Evolutionary conservation across 2,113 vertebrate species (phyloP), one percentile per base, ranked within the genome.

Genomic region (Cebidichthys violaceus): DNA sequence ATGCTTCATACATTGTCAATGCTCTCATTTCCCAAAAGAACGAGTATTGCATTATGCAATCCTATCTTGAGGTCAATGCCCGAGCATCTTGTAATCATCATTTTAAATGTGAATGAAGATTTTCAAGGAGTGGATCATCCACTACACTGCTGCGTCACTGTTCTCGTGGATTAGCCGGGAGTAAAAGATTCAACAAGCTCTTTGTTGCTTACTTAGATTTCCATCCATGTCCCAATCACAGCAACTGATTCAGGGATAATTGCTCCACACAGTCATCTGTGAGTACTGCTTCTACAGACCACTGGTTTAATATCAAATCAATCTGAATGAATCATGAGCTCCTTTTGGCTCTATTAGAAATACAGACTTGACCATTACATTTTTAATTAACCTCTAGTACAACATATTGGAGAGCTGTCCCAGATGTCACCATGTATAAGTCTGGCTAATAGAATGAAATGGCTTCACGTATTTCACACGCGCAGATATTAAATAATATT

Each of bases 341-440:
- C 68, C 83, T 84, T 81, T 88, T 75, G 70, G 70, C 81, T 77
- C 80, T 78, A 81, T 89, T 89, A 86, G 78, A 87, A 92, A 89
- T 88, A 80, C 75, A 78, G 87, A 84, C 83, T 91, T 91, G 89
- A 90, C 87, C 90, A 88, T 86, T 86, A 84, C 74, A 78, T 88
- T 90, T 92, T 84, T 91, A 92, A 93, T 92, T 89, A 92, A 91
- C 86, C 88, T 66, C 72, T 50, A 86, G 89, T 88, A 81, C 75
- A 88, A 88, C 81, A 87, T 80, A 90, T 85, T 75, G 81, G 67
- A 86, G 84, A 80, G 78, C 81, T 83, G 83, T 89, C 85, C 66
- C 82, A 69, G 62, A 82, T 84, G 91, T 89, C 92, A 31, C 80
- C 37, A 4, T 67, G 82, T 76, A 75, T 75, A 78, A 80, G 77